Conservation (phyloP, 2,113 vertebrate species). For the Corythornis vintsioides region DNA sequence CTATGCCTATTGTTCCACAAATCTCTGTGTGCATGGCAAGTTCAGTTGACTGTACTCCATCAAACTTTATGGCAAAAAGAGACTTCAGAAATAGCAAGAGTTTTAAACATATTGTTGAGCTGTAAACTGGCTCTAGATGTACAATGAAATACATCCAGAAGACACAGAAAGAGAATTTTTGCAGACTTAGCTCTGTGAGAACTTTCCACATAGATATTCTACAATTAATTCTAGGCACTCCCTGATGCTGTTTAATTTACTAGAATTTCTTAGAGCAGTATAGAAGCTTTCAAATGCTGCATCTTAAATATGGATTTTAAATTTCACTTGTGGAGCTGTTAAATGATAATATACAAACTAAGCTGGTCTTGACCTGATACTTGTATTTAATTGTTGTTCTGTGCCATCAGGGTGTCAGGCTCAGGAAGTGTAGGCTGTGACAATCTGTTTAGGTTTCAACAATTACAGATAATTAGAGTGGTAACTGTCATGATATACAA, state of each 20-base stretch:
- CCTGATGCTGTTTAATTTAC: neutral
- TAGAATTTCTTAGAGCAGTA: neutral
- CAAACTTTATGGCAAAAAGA: neutral
- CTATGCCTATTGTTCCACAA: constrained; percentile 34
- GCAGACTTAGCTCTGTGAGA: neutral
- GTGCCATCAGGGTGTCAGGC: neutral
- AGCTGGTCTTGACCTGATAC: neutral
- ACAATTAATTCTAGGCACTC: neutral
- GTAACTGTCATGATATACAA: constrained; percentile 57
- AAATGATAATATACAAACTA: neutral
- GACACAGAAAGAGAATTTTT: neutral
- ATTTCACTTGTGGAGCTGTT: neutral
- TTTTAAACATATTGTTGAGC: neutral
- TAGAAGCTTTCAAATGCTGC: neutral
- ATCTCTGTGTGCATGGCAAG: neutral
- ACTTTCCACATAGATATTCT: neutral
- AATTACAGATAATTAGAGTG: constrained; percentile 47
- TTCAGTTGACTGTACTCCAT: neutral
- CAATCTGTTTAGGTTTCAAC: constrained; percentile 51
- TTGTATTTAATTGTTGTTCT: constrained; percentile 19
- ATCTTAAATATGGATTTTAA: neutral
- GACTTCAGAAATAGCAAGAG: neutral
- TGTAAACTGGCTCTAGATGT: neutral
- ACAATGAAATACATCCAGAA: neutral
- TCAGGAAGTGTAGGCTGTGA: neutral